Evolutionary conservation across 2,888 invertebrate species (phyloP), one percentile per base, ranked within the genome.

Genomic region (Panopea generosa): DNA sequence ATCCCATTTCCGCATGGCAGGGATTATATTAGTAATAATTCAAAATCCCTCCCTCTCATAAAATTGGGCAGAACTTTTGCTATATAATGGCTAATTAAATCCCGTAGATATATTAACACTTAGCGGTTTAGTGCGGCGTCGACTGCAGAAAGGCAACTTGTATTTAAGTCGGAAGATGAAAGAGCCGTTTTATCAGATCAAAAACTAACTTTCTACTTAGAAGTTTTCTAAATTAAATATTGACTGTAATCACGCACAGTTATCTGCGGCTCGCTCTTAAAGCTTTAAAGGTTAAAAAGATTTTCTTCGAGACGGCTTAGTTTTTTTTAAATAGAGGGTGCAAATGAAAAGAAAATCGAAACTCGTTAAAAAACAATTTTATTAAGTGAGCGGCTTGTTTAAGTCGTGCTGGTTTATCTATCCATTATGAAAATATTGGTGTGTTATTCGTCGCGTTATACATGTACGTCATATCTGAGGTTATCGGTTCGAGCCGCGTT

Each of bases 1-100:
- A 16, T 33, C 43, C 33, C 57, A 57, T 57, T 57, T 57, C 57
- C 57, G 57, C 57, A 43, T 57, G 40, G 50, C 49, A 24, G 52
- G 52, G 33, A 33, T 62, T 45, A 62, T 33, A 18, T 22, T 18
- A 40, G 56, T 53, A 11, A 66, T 73, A 67, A 73, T 67, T 55
- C 33, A 53, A 55, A 62, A 73, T 73, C 73, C 73, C 73, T 55
- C 73, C 73, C 49, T 55, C 73, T 50, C 59, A 57, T 73, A 67
- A 67, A 66, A 61, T 49, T 45, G 67, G 73, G 73, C 67, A 29
- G 73, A 55, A 62, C 73, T 67, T 56, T 27, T 27, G 38, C 33
- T 56, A 55, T 57, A 56, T 67, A 67, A 73, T 67, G 50, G 73
- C 24, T 62, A 56, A 72, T 72, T 61, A 69, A 60, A 67, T 61